Conservation (phyloP, 64 coral and sea anemone genomes). For the Dendronephthya gigantea region DNA sequence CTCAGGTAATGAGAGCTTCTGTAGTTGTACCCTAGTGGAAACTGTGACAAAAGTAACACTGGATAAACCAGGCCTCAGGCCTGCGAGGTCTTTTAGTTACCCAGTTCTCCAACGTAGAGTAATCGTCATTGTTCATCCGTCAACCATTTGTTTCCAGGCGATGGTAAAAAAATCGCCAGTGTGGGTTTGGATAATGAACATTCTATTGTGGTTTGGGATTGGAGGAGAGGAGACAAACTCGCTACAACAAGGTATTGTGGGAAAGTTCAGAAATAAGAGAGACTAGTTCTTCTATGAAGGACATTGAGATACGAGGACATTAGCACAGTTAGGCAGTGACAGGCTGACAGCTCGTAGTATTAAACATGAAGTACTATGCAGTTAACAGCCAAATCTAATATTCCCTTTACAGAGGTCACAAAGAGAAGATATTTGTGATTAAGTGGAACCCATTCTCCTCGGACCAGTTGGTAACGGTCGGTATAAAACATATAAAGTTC, state of each 20-base stretch:
- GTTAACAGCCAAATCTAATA: neutral
- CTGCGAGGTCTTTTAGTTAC: too few species aligned
- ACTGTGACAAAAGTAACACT: too few species aligned
- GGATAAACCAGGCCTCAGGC: too few species aligned
- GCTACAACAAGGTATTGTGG: slow-evolving; percentile 61
- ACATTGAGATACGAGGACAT: too few species aligned
- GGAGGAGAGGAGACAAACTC: slow-evolving; percentile 83
- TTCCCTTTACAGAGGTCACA: slow-evolving; percentile 59
- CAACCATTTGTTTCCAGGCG: slow-evolving; percentile 30
- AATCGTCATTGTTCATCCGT: neutral
- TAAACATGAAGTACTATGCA: too few species aligned
- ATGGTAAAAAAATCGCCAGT: slow-evolving; percentile 76
- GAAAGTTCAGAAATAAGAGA: too few species aligned
- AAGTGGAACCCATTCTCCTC: slow-evolving; percentile 77
- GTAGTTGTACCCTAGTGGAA: neutral
- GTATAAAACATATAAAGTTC: slow-evolving; percentile 97
- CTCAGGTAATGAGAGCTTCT: slow-evolving; percentile 47
- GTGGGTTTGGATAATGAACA: slow-evolving; percentile 84
- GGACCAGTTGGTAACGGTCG: slow-evolving; percentile 75
- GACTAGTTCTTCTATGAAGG: too few species aligned
- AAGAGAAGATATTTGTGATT: slow-evolving; percentile 96
- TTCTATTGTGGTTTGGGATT: slow-evolving; percentile 88
- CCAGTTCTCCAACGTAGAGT: neutral
- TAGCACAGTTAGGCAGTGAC: too few species aligned
- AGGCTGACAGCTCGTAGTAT: too few species aligned